Evolutionary conservation across 2,888 invertebrate genomes (phyloP).

Genomic region (Epirrhoe tristata): DNA sequence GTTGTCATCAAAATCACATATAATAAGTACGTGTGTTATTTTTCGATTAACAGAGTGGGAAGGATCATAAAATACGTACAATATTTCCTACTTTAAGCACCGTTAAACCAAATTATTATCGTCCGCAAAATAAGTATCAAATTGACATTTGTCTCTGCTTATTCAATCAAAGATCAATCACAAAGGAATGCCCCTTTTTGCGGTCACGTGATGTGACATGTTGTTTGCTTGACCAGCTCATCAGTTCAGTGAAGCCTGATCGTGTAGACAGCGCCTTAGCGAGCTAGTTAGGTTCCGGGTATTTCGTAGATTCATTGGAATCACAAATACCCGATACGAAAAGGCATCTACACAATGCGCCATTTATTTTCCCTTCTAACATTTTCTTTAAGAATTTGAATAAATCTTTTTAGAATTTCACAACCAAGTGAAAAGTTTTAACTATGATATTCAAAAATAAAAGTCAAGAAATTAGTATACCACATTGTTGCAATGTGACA

Average conservation of each 20-base stretch:
- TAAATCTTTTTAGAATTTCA: not conserved
- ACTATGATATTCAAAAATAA: no score
- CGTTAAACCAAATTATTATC: no score
- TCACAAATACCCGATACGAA: constrained; percentile 16
- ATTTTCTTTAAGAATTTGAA: not conserved
- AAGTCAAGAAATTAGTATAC: no score
- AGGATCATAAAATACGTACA: no score
- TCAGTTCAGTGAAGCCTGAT: constrained; percentile 1
- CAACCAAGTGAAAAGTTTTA: not conserved
- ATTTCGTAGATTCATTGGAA: constrained; percentile 24
- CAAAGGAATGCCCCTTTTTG: not conserved
- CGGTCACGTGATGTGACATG: not conserved
- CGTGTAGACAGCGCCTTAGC: constrained; percentile 15
- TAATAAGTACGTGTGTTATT: no score
- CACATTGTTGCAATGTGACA: no score
- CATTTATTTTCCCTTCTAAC: not conserved
- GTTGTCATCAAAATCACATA: no score
- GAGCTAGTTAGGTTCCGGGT: constrained; percentile 22
- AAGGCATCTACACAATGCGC: constrained; percentile 12
- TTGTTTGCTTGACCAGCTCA: not conserved
- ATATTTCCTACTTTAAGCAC: no score
- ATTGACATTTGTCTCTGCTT: no score
- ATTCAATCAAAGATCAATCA: not conserved
- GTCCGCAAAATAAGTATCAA: no score
- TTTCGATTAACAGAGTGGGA: no score